Base-by-base conservation (phyloP, 2,888 invertebrate genomes). In the Auanema sp. region DNA sequence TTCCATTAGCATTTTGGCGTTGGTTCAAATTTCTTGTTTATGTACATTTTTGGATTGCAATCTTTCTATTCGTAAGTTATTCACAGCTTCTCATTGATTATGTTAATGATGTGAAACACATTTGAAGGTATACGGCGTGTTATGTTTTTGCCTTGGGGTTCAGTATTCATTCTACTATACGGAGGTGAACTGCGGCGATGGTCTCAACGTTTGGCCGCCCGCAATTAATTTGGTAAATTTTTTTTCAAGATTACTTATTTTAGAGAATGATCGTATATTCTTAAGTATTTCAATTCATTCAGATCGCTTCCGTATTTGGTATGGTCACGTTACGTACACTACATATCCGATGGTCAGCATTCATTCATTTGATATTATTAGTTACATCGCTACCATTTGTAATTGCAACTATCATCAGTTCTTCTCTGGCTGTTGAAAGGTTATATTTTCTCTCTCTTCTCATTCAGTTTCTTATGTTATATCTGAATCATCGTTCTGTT, bases 121-220 rank as follows among this genome's bases (percentile, higher is more conserved):
- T 18, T 25, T 49, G 18, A 21, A 60, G 59, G 42, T 60, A 18
- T 18, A 52, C 16, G 59, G 59, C 24, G 41, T 43, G 10, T 18
- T 60, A 8, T 60, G 59, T 52, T 60, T 60, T 33, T 60, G 59
- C 41, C 43, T 60, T 24, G 59, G 59, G 40, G 59, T 60, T 4
- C 59, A 60, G 23, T 44, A 60, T 44, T 60, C 59, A n/a, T 44
- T 42, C 21, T 60, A 60, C 24, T 60, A 60, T 51, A 60, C 51
- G 8, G 23, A 42, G 43, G 59, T 60, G 1, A 60, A 60, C 23
- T 60, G 59, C 23, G 59, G 59, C 16, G 59, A 60, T 41, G 59
- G 59, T 12, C 23, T 53, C 10, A 53, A 44, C 23, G 43, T 60
- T n/a, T 60, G 59, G 59, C 59, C 59, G 10, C 59, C 59, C 2